Evolutionary conservation across 1,140 invertebrate genomes (phyloP).

Genomic region (Brachionus paranguensis): DNA sequence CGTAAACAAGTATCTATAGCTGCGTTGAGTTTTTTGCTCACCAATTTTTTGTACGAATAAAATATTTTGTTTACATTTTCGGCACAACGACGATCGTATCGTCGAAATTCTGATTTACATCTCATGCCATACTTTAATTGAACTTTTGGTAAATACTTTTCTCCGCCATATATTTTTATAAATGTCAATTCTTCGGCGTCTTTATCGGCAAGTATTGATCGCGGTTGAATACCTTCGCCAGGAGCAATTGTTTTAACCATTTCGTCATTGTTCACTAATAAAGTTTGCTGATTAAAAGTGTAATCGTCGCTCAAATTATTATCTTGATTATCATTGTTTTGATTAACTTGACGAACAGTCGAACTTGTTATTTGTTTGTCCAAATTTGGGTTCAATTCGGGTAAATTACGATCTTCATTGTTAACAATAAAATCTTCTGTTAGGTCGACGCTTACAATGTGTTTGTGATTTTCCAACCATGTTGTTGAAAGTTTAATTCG

Average conservation of each 20-base stretch:
- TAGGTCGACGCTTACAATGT: neutral
- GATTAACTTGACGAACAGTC: no score
- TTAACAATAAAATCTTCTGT: neutral
- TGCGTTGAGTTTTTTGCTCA: neutral
- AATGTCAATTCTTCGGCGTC: neutral
- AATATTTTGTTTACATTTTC: neutral
- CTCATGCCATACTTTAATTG: neutral
- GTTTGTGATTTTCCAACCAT: neutral
- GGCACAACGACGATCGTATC: neutral
- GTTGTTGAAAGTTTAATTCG: neutral
- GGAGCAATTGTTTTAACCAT: neutral
- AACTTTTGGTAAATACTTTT: neutral
- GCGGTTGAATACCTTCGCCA: neutral
- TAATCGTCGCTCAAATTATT: no score
- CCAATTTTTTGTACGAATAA: neutral
- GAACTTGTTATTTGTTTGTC: no score
- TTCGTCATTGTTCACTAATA: no score
- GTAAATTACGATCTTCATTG: no score
- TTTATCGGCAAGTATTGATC: neutral
- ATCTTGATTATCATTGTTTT: no score
- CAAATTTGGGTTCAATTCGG: no score
- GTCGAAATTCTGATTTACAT: neutral
- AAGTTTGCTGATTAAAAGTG: no score
- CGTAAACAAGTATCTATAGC: neutral
- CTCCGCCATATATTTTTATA: neutral